These are phyloP conservation scores for Lasiurus borealis DNA, from an alignment of 2,113 vertebrate species.

Conservation along the genomic window DNA sequence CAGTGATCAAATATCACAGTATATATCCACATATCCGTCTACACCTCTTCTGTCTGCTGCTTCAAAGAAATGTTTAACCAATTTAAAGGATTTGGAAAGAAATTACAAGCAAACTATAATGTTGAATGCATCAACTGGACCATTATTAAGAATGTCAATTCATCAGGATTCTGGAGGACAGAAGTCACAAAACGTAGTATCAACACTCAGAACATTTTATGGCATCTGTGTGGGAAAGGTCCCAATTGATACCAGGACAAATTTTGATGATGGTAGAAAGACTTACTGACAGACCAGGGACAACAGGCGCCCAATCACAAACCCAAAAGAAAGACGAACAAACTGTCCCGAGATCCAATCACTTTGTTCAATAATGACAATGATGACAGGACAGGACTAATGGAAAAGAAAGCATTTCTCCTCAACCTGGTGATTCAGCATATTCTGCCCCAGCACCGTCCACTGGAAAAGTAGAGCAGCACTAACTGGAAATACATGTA, in stretches of 20 bases:
- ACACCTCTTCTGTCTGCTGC: no score
- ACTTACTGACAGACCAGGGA: constrained; percentile 85
- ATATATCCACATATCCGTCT: no score
- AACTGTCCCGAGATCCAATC: constrained; percentile 90
- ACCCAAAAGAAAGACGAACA: constrained; percentile 85
- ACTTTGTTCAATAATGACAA: constrained; percentile 95
- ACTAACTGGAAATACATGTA: constrained; percentile 90
- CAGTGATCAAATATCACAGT: no score
- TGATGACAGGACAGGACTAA: constrained; percentile 90
- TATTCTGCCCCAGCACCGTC: constrained; percentile 94
- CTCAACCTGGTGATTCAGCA: constrained; percentile 94
- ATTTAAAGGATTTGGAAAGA: constrained; percentile 85
- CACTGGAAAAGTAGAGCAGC: constrained; percentile 93
- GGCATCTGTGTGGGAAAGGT: constrained; percentile 85
- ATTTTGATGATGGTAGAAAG: constrained; percentile 81
- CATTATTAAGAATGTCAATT: constrained; percentile 91
- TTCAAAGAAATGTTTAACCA: no score
- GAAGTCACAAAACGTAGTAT: constrained; percentile 86
- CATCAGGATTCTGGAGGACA: constrained; percentile 89
- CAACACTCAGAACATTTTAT: constrained; percentile 91
- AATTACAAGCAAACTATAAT: constrained; percentile 85
- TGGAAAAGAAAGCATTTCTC: constrained; percentile 92
- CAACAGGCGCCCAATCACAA: constrained; percentile 87
- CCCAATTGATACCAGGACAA: constrained; percentile 85
- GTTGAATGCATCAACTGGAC: constrained; percentile 85